A percentile compares a stretch with the other conserved stretches of the same genome.
Conservation (phyloP, 2,113 vertebrate genomes). For the Phyllostomus hastatus region DNA sequence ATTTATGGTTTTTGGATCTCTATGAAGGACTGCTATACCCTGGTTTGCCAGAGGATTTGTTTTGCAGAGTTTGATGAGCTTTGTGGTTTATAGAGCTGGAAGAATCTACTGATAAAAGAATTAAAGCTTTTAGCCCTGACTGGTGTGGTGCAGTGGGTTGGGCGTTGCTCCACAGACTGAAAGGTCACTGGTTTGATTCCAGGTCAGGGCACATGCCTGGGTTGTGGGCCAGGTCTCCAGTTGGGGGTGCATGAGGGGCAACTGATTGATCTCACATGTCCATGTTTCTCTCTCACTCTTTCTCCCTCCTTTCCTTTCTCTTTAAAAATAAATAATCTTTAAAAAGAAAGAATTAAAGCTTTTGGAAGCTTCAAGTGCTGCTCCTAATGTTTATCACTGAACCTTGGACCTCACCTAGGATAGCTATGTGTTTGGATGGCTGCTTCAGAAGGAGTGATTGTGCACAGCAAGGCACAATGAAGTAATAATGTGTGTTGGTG, state of each 20-base stretch:
- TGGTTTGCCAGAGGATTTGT: conserved; percentile 28
- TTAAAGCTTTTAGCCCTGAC: background rate
- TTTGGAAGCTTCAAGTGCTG: background rate
- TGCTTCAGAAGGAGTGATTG: background rate
- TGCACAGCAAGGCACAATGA: rapidly evolving
- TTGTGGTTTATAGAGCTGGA: conserved; percentile 3
- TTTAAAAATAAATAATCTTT: too few relatives aligned
- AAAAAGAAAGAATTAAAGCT: background rate
- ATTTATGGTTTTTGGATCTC: background rate
- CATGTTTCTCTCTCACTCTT: too few relatives aligned
- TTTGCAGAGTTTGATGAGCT: conserved; percentile 8
- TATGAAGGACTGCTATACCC: background rate
- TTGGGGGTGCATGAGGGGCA: too few relatives aligned
- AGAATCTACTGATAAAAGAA: conserved; percentile 23
- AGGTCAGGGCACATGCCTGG: too few relatives aligned
- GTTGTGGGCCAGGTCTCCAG: too few relatives aligned
- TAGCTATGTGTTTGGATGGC: background rate
- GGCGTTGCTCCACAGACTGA: too few relatives aligned
- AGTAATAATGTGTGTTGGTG: background rate
- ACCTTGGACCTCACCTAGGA: background rate
- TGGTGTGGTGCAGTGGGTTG: too few relatives aligned
- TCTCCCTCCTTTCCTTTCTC: too few relatives aligned
- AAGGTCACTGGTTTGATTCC: too few relatives aligned
- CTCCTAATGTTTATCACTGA: background rate
- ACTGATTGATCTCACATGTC: too few relatives aligned